Conservation (phyloP, 1,140 invertebrate species). For the Ptiloglossa arizonensis region DNA sequence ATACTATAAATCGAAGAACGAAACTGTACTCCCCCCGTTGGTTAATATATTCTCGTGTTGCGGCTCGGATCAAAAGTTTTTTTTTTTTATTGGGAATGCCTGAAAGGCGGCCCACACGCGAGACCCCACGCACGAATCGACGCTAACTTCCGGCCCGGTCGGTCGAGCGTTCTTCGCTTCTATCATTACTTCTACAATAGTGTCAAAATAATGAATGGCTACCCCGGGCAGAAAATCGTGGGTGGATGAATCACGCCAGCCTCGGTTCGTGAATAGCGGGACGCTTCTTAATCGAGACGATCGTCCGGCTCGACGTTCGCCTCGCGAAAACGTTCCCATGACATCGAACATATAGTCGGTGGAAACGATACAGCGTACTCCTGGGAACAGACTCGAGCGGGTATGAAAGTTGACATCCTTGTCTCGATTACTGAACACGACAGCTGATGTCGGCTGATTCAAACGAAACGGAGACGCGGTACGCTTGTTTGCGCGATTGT, state of each 20-base stretch:
- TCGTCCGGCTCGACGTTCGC: neutral
- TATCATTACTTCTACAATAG: constrained; percentile 32
- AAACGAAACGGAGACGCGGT: too few species aligned
- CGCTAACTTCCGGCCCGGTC: constrained; percentile 18
- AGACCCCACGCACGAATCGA: constrained; percentile 7
- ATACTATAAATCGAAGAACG: neutral
- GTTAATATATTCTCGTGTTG: neutral
- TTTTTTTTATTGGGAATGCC: neutral
- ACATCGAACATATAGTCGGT: too few species aligned
- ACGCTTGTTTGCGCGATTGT: too few species aligned
- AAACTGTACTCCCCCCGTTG: neutral
- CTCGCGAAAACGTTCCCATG: neutral
- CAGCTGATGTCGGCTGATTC: too few species aligned
- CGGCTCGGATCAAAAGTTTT: constrained; percentile 1
- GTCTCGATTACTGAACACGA: too few species aligned
- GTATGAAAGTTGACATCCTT: too few species aligned
- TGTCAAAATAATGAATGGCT: constrained; percentile 38
- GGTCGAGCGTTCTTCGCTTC: neutral
- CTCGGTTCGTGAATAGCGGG: constrained; percentile 22
- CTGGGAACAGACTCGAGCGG: too few species aligned
- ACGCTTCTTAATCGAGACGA: constrained; percentile 30
- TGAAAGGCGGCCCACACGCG: neutral
- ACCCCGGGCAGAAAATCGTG: constrained; percentile 3
- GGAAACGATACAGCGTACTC: too few species aligned
- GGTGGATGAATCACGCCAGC: constrained; percentile 32